Percentiles rank a stretch among this genome's conserved stretches.
phyloP scores from a whole-genome alignment of 1,140 invertebrate species.

The Apis dorsata region DNA sequence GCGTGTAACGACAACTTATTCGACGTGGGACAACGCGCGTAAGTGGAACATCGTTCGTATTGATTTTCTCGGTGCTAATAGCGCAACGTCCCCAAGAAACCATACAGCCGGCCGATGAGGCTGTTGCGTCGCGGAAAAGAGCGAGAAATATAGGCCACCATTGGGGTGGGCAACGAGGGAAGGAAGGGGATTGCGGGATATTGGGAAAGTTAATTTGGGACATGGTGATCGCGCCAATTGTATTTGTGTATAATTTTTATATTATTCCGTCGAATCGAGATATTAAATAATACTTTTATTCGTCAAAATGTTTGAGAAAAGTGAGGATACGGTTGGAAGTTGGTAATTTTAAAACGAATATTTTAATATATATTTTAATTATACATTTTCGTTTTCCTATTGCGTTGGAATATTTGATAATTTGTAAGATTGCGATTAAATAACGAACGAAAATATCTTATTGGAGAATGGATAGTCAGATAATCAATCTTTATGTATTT shows the following conservation, averaged over 20 bases:
- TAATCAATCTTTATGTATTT: too few relatives aligned
- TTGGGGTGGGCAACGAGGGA: not conserved
- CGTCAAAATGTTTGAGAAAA: not conserved
- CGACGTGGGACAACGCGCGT: slow-evolving; percentile 9
- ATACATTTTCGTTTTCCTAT: too few relatives aligned
- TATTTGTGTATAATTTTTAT: not conserved
- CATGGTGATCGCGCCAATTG: too few relatives aligned
- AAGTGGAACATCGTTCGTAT: slow-evolving; percentile 38
- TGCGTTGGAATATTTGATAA: too few relatives aligned
- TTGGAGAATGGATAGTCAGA: too few relatives aligned
- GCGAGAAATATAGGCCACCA: not conserved
- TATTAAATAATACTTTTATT: not conserved
- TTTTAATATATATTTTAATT: too few relatives aligned
- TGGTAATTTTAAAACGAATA: too few relatives aligned
- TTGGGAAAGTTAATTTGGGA: not conserved
- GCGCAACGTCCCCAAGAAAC: slow-evolving; percentile 39
- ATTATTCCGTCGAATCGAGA: not conserved
- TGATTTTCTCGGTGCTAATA: slow-evolving; percentile 38
- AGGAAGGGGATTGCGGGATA: too few relatives aligned
- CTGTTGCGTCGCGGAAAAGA: slow-evolving; percentile 13
- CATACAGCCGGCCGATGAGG: slow-evolving; percentile 13
- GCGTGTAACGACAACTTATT: slow-evolving; percentile 6
- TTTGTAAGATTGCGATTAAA: too few relatives aligned
- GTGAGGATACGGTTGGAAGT: too few relatives aligned
- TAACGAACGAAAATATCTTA: too few relatives aligned